Evolutionary conservation across 2,888 invertebrate species (phyloP).

Genomic region (Sphecodes monilicornis): DNA sequence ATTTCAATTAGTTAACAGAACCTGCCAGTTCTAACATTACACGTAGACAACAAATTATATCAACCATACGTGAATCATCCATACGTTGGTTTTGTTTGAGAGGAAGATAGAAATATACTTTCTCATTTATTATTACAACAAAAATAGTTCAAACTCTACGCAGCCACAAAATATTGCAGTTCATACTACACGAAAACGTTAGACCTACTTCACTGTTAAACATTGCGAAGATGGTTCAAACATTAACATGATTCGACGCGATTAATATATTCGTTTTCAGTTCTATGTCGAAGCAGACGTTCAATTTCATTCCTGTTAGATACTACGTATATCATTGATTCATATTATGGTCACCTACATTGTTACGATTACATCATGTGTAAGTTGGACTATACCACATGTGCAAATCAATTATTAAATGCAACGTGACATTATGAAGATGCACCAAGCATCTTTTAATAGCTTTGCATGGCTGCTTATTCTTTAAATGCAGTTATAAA

Average conservation of each 20-base stretch:
- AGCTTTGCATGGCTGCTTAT: background rate
- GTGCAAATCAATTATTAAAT: background rate
- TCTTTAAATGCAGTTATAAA: background rate
- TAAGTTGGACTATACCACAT: background rate
- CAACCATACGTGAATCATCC: background rate
- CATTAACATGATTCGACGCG: background rate
- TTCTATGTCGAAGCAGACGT: background rate
- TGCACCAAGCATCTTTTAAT: background rate
- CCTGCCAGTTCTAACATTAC: background rate
- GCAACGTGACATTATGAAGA: background rate
- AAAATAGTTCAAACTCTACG: background rate
- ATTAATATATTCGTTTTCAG: background rate
- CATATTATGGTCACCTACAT: background rate
- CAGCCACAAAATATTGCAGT: background rate
- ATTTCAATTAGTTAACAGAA: background rate
- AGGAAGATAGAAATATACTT: background rate
- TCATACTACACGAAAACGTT: background rate
- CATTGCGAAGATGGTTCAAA: background rate
- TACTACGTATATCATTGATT: background rate
- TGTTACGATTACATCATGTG: background rate
- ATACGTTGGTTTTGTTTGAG: background rate
- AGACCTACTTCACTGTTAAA: background rate
- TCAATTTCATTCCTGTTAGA: background rate
- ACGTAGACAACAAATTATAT: too few relatives aligned
- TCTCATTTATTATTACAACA: background rate